Conservation (phyloP, 2,113 vertebrate genomes). For the Lethenteron camtschaticum region DNA sequence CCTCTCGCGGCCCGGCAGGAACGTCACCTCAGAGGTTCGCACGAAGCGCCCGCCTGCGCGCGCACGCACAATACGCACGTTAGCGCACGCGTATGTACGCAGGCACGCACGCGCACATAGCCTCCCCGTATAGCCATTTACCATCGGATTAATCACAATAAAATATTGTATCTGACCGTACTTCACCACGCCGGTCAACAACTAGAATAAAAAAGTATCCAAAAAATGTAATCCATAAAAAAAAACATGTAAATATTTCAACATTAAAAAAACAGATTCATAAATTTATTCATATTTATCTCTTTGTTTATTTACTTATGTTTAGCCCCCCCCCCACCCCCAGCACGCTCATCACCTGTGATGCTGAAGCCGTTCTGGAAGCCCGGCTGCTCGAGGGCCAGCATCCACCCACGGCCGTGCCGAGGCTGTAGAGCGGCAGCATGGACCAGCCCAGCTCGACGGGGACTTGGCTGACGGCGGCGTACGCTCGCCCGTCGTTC, state of each 20-base stretch:
- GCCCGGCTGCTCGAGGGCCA: conserved; percentile 61
- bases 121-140: too few relatives aligned
- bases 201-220: too few relatives aligned
- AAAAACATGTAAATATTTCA: background rate
- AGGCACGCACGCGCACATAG: too few relatives aligned
- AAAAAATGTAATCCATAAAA: background rate
- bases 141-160: too few relatives aligned
- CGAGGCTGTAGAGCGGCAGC: conserved; percentile 51
- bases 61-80: too few relatives aligned
- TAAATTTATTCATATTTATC: background rate
- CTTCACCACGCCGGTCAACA: too few relatives aligned
- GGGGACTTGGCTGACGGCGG: conserved; percentile 61
- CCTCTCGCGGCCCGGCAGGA: conserved; percentile 41
- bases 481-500: conserved; percentile 66
- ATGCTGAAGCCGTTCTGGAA: conserved; percentile 63
- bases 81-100: too few relatives aligned
- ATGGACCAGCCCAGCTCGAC: conserved; percentile 44
- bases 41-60: conserved; percentile 48
- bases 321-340: too few relatives aligned
- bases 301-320: too few relatives aligned
- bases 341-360: conserved; percentile 26
- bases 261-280: background rate
- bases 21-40: conserved; percentile 52
- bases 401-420: conserved; percentile 76
- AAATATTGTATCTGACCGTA: too few relatives aligned